phyloP scores from a whole-genome alignment of 2,797 vertebrate genomes.

The Arrhamphus sclerolepis region DNA sequence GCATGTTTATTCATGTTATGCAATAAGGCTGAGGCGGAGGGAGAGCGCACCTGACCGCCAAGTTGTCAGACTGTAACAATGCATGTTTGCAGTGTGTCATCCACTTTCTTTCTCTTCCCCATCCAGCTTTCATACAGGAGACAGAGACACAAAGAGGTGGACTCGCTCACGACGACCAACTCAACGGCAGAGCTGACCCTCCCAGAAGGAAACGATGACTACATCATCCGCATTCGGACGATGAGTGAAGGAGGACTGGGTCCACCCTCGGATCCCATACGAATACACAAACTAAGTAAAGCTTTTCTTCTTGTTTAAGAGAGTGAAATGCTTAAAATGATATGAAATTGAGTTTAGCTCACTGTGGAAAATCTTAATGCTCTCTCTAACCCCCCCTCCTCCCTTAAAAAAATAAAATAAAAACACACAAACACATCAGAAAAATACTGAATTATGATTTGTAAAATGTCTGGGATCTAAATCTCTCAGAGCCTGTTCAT shows the following conservation, averaged over 20 bases:
- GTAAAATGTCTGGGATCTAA: conserved; percentile 15
- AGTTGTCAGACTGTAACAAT: conserved; percentile 11
- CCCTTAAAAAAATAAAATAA: too few relatives aligned
- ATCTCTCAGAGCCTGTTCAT: conserved; percentile 11
- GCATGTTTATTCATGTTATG: conserved; percentile 16
- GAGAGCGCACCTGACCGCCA: too few relatives aligned
- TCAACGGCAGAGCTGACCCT: conserved; percentile 88
- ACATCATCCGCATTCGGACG: conserved; percentile 88
- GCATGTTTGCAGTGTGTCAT: conserved; percentile 27
- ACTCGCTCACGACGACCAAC: conserved; percentile 82
- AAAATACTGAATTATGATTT: conserved; percentile 22
- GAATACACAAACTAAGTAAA: conserved; percentile 91
- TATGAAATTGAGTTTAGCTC: not conserved
- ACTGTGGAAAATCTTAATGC: conserved; percentile 17
- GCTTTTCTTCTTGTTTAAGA: not conserved
- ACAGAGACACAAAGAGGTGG: conserved; percentile 81
- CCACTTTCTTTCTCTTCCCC: conserved; percentile 14
- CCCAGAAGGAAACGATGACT: conserved; percentile 85
- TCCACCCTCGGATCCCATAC: conserved; percentile 87
- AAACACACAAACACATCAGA: too few relatives aligned
- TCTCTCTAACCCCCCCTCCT: not conserved
- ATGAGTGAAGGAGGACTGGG: conserved; percentile 91
- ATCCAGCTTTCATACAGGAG: conserved; percentile 89
- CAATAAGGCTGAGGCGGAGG: conserved; percentile 4
- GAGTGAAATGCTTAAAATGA: not conserved